Conservation (phyloP, 2,113 vertebrate genomes). For the Daphoenositta chrysoptera region DNA sequence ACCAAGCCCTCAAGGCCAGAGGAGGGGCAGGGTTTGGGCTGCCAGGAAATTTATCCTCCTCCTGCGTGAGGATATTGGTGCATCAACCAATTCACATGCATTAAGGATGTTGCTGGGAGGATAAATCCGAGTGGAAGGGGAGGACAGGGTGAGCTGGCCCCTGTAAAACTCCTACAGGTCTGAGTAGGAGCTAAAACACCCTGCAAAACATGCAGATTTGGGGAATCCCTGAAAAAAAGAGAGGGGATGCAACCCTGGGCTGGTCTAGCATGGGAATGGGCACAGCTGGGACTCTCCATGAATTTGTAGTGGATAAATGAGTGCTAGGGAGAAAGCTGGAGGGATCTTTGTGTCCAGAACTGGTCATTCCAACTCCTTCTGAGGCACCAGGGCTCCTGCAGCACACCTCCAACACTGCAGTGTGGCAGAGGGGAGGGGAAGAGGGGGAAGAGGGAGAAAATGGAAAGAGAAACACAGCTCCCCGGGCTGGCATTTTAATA, state of each 20-base stretch:
- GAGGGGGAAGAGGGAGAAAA: conserved; percentile 41
- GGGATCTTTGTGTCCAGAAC: background rate
- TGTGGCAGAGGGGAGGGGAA: background rate
- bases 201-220: background rate
- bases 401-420: conserved; percentile 3
- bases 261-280: background rate
- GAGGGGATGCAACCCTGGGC: too few species aligned
- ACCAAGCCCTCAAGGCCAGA: background rate
- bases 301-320: background rate
- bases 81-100: background rate
- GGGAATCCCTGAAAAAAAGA: background rate
- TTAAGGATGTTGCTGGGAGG: background rate
- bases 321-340: background rate
- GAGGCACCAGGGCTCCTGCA: background rate
- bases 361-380: background rate
- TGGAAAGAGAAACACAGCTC: conserved; percentile 61
- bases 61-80: background rate
- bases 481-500: conserved; percentile 75
- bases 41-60: background rate
- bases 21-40: background rate
- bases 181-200: background rate
- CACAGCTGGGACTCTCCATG: background rate
- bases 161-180: background rate
- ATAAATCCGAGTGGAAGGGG: background rate
- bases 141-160: background rate